Evolutionary conservation across 2,113 vertebrate genomes (phyloP).

Genomic region (Brienomyrus longianalis): DNA sequence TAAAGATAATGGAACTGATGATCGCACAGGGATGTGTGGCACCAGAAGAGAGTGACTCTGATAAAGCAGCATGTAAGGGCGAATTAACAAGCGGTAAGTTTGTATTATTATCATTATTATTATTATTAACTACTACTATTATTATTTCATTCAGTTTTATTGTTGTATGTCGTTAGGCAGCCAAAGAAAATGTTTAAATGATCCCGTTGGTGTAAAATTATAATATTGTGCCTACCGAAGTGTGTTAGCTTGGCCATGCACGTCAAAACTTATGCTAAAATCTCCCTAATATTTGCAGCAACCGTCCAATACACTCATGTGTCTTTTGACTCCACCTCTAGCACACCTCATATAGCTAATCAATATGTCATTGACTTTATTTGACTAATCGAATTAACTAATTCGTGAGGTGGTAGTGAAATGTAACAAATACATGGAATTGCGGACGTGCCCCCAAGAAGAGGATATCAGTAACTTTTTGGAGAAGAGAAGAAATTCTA

Average conservation of each 20-base stretch:
- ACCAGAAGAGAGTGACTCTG: neutral
- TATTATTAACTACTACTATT: neutral
- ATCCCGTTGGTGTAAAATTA: neutral
- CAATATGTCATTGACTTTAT: neutral
- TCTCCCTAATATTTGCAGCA: neutral
- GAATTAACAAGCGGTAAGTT: neutral
- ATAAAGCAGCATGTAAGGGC: neutral
- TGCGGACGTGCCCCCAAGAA: neutral
- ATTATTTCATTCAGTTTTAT: neutral
- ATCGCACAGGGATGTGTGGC: slow-evolving; percentile 39
- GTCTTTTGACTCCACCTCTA: neutral
- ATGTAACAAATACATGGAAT: neutral
- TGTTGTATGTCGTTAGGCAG: neutral
- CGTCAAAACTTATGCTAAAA: neutral
- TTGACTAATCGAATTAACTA: neutral
- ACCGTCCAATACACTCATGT: neutral
- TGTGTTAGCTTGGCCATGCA: neutral
- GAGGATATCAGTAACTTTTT: neutral
- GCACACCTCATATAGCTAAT: neutral
- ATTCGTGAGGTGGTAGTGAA: neutral
- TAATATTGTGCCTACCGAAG: neutral
- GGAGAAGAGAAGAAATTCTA: neutral
- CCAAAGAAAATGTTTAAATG: neutral
- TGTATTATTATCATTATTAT: neutral
- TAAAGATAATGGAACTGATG: slow-evolving; percentile 48